Percentiles rank a stretch among this genome's conserved stretches.
phyloP scores from a whole-genome alignment of 2,888 invertebrate genomes.

The Melanophora roralis region DNA sequence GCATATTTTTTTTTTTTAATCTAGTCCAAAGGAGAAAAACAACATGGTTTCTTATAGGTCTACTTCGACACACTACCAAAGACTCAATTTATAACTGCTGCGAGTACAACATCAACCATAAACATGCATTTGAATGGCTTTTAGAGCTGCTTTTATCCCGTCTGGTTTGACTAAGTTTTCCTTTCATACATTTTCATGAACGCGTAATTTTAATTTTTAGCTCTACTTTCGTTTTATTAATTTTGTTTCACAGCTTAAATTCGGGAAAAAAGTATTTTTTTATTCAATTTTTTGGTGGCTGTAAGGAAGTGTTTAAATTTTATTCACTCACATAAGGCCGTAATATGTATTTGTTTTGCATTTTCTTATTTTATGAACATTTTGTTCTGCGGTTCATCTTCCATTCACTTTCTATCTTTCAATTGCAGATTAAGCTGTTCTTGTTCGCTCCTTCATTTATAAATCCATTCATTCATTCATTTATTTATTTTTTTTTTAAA shows the following conservation, averaged over 20 bases:
- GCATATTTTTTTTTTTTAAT: constrained; percentile 51
- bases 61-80: background rate
- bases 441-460: constrained; percentile 36
- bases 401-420: constrained; percentile 39
- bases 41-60: constrained; percentile 38
- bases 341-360: constrained; percentile 44
- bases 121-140: constrained; percentile 51
- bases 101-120: background rate
- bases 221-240: constrained; percentile 53
- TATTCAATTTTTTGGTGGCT: constrained; percentile 40
- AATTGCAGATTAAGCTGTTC: constrained; percentile 60
- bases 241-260: constrained; percentile 59
- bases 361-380: constrained; percentile 47
- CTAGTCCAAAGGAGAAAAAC: constrained; percentile 13
- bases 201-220: constrained; percentile 4
- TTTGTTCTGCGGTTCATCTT: constrained; percentile 51
- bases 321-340: constrained; percentile 23
- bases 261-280: constrained; percentile 33
- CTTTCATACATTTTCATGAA: constrained; percentile 28
- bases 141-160: constrained; percentile 28
- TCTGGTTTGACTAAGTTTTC: constrained; percentile 29
- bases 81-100: constrained; percentile 15
- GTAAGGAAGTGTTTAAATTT: background rate
- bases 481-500: background rate
- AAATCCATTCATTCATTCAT: constrained; percentile 34